Evolutionary conservation across 1,140 invertebrate species (phyloP), one percentile per base, ranked within the genome.

Genomic region (Temnothorax curvispinosus): DNA sequence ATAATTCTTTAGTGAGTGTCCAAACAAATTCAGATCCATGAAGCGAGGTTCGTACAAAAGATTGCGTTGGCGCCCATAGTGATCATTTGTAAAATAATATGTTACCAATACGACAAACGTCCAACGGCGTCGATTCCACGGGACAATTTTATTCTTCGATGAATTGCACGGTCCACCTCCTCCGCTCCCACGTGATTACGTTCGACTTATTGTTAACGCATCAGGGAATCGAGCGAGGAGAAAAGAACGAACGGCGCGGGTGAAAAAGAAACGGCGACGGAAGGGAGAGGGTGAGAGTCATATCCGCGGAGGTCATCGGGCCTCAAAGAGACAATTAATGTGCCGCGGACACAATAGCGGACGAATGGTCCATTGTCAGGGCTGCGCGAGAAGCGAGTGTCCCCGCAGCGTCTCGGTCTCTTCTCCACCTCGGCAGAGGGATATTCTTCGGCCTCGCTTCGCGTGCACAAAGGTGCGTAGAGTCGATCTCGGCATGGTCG

Each of bases 261-360:
- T 65, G 72, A 85, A 74, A 87, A 87, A 82, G 60, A 60, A 82
- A 15, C 58, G 56, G 50, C 74, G 65, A 65, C 38, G 67, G 56
- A 62, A 41, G 35, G 44, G 65, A 27, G 58, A 56, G 71, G 74
- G 81, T 67, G 75, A 56, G 86, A 60, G 71, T 88, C 78, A 56
- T 87, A 90, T 87, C 89, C 89, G 76, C 85, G 88, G 89, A 90
- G 91, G 91, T 92, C 89, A 92, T 93, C 91, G 88, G 89, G 90
- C 90, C 88, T 93, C 91, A 93, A 93, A 93, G 92, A 92, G 91
- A 93, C 92, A 93, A 93, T 93, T 93, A 93, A 93, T 93, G 92
- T 91, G 88, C 89, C 87, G 88, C 85, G 90, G 89, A 87, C 87
- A 92, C 89, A 92, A 91, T 93, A 90, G 88, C 92, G 91, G 86